These are phyloP conservation scores for Idaea dimidiata DNA, from an alignment of 2,888 invertebrate genomes.

Conservation along the genomic window DNA sequence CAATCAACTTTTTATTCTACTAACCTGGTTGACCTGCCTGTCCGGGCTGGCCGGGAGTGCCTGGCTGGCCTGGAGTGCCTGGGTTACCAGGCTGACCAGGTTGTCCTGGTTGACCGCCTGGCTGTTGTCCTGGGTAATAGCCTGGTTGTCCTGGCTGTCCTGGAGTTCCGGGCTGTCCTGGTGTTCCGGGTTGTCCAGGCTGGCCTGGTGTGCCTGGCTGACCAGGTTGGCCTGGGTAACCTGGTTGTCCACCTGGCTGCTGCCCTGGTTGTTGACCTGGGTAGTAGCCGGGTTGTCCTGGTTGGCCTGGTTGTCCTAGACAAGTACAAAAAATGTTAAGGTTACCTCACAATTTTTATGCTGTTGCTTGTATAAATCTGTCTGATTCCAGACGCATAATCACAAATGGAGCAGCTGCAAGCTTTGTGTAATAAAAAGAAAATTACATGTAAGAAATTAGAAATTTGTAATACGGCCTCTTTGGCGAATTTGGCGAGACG, in stretches of 20 bases:
- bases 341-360: too few species aligned
- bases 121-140: constrained; percentile 22
- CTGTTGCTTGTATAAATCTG: too few species aligned
- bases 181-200: constrained; percentile 33
- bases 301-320: constrained; percentile 11
- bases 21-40: constrained; percentile 17
- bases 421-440: too few species aligned
- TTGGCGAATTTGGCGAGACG: too few species aligned
- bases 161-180: constrained; percentile 38
- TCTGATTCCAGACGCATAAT: too few species aligned
- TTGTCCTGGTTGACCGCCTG: constrained; percentile 25
- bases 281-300: constrained; percentile 25
- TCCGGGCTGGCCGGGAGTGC: constrained; percentile 32
- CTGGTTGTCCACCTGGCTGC: constrained; percentile 22
- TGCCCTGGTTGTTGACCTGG: constrained; percentile 17
- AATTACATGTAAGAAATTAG: too few species aligned
- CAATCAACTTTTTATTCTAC: too few species aligned
- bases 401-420: too few species aligned
- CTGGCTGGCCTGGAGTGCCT: constrained; percentile 34
- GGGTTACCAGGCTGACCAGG: constrained; percentile 31
- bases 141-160: constrained; percentile 24
- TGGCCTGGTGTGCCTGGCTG: constrained; percentile 35
- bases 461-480: too few species aligned
- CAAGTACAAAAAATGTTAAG: too few species aligned
- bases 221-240: constrained; percentile 30